Percentiles rank a stretch among this genome's conserved stretches.
Conservation (phyloP, 2,797 vertebrate species). For the Mareca strepera region DNA sequence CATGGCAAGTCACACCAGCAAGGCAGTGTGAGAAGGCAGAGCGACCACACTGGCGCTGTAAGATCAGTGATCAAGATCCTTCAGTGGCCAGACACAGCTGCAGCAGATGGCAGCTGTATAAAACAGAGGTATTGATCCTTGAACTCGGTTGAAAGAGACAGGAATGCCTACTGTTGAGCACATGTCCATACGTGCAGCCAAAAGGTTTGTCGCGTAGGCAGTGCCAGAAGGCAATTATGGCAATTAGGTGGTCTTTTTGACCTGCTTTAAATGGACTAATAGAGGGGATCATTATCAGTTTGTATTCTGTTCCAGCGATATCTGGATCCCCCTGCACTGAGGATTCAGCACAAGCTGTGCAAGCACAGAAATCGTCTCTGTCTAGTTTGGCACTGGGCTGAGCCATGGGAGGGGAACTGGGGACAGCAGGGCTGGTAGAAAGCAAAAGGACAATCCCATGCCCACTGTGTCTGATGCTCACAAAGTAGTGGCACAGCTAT, state of each 20-base stretch:
- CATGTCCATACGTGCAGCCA: not conserved
- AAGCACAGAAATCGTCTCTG: not conserved
- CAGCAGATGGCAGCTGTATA: not conserved
- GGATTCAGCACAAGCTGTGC: constrained; percentile 9
- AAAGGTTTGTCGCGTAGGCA: not conserved
- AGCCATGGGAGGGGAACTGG: not conserved
- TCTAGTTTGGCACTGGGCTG: not conserved
- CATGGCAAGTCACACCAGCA: not conserved
- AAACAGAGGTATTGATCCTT: not conserved
- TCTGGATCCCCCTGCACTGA: not conserved
- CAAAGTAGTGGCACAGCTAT: not conserved
- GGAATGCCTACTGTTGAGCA: not conserved
- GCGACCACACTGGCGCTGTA: not conserved
- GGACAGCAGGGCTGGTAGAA: not conserved
- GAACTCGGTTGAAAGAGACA: not conserved
- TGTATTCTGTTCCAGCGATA: not conserved
- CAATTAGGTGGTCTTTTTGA: constrained; percentile 31
- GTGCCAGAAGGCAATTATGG: constrained; percentile 32
- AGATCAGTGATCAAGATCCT: not conserved
- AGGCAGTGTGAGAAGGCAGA: not conserved
- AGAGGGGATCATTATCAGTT: not conserved
- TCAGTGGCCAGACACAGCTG: not conserved
- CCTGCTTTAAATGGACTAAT: constrained; percentile 19
- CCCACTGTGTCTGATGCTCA: not conserved
- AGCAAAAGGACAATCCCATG: not conserved